Percentiles rank a stretch among this genome's conserved stretches.
Conservation (phyloP, 2,888 invertebrate species). For the Leistus spinibarbis region DNA sequence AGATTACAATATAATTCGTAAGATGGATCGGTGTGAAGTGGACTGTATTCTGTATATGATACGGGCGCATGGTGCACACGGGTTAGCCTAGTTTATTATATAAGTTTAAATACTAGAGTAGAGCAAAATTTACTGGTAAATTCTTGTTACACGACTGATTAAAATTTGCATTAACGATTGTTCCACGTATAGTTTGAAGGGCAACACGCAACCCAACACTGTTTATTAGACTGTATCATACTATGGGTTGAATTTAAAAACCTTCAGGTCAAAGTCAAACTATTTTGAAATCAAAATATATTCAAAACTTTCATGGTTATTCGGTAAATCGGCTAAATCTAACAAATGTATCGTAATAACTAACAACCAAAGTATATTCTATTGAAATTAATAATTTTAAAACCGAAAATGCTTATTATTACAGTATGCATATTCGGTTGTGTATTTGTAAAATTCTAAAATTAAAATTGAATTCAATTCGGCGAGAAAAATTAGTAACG, state of each 20-base stretch:
- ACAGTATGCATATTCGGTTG: no score
- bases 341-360: background rate
- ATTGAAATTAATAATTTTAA: no score
- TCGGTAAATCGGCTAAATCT: background rate
- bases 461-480: background rate
- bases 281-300: background rate
- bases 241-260: slow-evolving; percentile 7
- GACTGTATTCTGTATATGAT: no score
- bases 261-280: slow-evolving; percentile 24
- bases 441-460: background rate
- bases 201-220: slow-evolving; percentile 19
- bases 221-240: slow-evolving; percentile 20
- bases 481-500: no score
- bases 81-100: background rate
- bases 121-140: background rate
- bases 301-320: background rate
- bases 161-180: slow-evolving; percentile 35
- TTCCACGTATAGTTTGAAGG: slow-evolving; percentile 20
- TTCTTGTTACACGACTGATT: background rate
- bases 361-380: no score
- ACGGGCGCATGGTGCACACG: no score
- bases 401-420: no score
- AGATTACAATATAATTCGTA: no score
- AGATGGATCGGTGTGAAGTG: no score
- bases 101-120: background rate